Percentiles rank a stretch among this genome's conserved stretches.
Evolutionary conservation across 2,113 vertebrate genomes (phyloP).

Genomic region (Anarrhichthys ocellatus): DNA sequence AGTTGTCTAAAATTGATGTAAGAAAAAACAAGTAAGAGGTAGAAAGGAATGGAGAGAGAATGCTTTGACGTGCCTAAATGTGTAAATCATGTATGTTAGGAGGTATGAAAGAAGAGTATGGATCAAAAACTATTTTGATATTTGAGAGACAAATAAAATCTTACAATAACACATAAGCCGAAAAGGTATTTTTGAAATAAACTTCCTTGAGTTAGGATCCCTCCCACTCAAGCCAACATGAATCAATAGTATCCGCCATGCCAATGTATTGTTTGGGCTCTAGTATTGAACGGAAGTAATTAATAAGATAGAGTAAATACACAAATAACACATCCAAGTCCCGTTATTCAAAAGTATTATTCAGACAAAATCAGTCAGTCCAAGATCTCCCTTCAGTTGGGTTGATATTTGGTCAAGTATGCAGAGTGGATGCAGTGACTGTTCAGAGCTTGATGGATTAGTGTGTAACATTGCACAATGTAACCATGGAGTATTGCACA

Average conservation of each 20-base stretch:
- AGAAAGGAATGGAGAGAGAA: background rate
- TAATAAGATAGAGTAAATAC: background rate
- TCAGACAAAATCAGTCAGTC: background rate
- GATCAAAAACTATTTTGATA: background rate
- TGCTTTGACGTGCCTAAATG: background rate
- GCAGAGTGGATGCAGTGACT: background rate
- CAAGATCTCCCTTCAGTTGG: background rate
- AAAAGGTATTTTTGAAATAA: background rate
- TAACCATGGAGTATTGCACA: constrained; percentile 19
- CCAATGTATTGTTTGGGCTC: background rate
- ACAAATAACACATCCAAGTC: background rate
- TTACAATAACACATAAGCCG: too few species aligned
- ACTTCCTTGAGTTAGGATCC: background rate
- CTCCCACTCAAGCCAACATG: background rate
- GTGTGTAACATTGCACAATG: constrained; percentile 33
- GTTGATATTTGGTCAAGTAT: background rate
- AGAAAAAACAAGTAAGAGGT: background rate
- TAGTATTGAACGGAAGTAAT: background rate
- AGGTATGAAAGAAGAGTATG: background rate
- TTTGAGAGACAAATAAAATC: background rate
- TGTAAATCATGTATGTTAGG: background rate
- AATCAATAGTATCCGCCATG: background rate
- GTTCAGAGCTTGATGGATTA: background rate
- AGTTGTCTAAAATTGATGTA: background rate
- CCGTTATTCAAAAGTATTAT: background rate